A percentile compares a stretch with the other conserved stretches of the same genome.
These are phyloP conservation scores for Mormyrops attenuatus DNA, from an alignment of 2,797 vertebrate species.

Conservation along the genomic window DNA sequence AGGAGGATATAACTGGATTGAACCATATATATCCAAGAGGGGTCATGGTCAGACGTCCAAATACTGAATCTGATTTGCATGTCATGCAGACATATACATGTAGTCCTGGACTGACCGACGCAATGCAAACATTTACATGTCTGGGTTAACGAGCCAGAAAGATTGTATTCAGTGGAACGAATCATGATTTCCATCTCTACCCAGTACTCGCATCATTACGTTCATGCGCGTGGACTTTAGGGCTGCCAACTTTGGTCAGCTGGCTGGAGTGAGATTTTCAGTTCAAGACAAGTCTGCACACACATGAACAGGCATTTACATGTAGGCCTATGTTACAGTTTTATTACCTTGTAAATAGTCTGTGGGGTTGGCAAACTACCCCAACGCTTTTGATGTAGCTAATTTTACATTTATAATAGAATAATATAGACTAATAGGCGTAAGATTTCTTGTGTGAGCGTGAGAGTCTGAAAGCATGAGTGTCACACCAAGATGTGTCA, in stretches of 20 bases:
- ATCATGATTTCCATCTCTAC: neutral
- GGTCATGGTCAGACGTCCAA: neutral
- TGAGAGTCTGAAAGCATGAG: neutral
- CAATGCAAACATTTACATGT: neutral
- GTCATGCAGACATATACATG: neutral
- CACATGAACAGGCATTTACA: neutral
- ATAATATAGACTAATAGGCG: neutral
- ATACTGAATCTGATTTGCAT: neutral
- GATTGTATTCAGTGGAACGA: neutral
- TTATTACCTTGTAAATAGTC: neutral
- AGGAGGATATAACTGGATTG: neutral
- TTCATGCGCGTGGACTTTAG: neutral
- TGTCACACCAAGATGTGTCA: neutral
- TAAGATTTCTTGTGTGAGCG: neutral
- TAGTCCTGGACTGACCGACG: neutral
- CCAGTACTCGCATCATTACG: neutral
- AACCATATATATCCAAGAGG: neutral
- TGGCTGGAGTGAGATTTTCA: neutral
- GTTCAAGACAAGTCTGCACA: neutral
- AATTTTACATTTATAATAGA: neutral
- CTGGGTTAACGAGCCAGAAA: neutral
- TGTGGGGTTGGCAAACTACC: neutral
- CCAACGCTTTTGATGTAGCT: neutral
- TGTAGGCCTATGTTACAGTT: neutral
- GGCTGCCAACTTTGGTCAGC: neutral